These are phyloP conservation scores for Macquaria australasica DNA, from an alignment of 2,113 vertebrate species.

Conservation along the genomic window DNA sequence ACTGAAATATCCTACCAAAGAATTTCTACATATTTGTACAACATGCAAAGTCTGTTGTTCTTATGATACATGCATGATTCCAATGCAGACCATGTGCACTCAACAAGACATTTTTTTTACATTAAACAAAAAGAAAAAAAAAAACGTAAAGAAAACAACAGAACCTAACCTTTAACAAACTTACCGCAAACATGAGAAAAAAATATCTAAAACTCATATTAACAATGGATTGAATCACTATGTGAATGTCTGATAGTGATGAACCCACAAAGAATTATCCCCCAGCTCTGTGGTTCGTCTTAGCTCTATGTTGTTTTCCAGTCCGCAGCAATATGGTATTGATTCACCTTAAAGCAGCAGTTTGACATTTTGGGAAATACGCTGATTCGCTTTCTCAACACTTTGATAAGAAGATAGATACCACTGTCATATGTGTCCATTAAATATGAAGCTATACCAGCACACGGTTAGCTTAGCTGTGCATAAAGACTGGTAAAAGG, in stretches of 20 bases:
- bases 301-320: background rate
- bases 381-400: too few relatives aligned
- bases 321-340: too few relatives aligned
- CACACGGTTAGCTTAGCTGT: too few relatives aligned
- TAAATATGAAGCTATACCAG: too few relatives aligned
- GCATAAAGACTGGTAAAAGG: background rate
- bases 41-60: background rate
- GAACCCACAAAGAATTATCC: background rate
- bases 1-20: too few relatives aligned
- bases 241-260: background rate
- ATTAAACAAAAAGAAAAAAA: background rate
- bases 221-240: background rate
- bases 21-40: background rate
- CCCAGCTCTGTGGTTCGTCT: background rate
- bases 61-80: too few relatives aligned
- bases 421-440: too few relatives aligned
- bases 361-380: too few relatives aligned
- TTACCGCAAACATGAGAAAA: background rate
- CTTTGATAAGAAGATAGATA: too few relatives aligned
- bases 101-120: too few relatives aligned
- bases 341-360: too few relatives aligned
- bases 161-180: background rate
- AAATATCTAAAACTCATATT: background rate
- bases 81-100: too few relatives aligned
- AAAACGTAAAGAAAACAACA: background rate